These are phyloP conservation scores for Rhadina sibilatrix DNA, from an alignment of 2,113 vertebrate species.

Conservation along the genomic window DNA sequence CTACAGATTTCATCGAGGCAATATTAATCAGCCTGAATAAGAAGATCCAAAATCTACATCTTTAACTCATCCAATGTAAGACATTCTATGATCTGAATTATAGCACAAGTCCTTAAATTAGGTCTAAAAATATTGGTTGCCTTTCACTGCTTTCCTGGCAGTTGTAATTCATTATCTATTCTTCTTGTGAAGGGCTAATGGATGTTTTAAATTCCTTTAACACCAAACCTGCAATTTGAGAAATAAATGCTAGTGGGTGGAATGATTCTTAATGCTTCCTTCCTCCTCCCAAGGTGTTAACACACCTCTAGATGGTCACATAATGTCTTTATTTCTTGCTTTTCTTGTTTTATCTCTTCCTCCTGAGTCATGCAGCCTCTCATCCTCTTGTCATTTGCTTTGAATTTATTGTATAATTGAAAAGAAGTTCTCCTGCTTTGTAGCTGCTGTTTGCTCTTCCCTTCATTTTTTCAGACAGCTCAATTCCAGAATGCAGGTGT, in stretches of 20 bases:
- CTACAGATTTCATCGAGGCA: not conserved
- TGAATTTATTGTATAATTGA: constrained; percentile 60
- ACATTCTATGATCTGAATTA: not conserved
- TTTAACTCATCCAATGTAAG: not conserved
- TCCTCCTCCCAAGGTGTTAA: constrained; percentile 26
- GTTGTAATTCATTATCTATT: not conserved
- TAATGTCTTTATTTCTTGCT: constrained; percentile 60
- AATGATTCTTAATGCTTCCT: constrained; percentile 42
- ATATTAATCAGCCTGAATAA: not conserved
- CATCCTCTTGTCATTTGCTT: constrained; percentile 24
- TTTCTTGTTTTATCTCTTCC: constrained; percentile 40
- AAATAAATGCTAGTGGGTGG: not conserved
- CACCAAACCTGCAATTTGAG: constrained; percentile 59
- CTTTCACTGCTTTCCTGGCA: not conserved
- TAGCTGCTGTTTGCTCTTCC: not conserved
- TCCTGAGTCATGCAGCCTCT: not conserved
- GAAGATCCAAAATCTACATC: not conserved
- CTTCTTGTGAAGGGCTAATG: not conserved
- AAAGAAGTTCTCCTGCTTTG: constrained; percentile 33
- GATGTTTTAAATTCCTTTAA: constrained; percentile 60
- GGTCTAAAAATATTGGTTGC: not conserved
- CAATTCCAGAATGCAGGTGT: constrained; percentile 48
- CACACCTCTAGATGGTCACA: not conserved
- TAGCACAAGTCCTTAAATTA: not conserved
- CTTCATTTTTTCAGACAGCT: constrained; percentile 12